These are phyloP conservation scores for Otis tarda DNA, from an alignment of 2,113 vertebrate genomes.

Conservation along the genomic window DNA sequence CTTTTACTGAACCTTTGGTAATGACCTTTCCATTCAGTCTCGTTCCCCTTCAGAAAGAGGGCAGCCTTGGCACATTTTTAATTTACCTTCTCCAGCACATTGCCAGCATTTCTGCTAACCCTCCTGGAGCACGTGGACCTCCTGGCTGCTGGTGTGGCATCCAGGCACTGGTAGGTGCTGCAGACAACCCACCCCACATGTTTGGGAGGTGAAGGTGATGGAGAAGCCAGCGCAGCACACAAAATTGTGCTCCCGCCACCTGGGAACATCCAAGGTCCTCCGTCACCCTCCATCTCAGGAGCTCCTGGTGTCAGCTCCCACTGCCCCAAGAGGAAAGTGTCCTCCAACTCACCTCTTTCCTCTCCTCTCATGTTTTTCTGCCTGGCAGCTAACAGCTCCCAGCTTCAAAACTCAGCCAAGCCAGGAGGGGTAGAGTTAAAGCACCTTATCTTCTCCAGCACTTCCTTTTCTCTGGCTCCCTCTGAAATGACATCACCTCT, in stretches of 20 bases:
- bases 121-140: neutral
- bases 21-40: neutral
- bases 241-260: neutral
- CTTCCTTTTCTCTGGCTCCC: slow-evolving; percentile 70
- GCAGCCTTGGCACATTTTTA: neutral
- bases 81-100: neutral
- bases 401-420: neutral
- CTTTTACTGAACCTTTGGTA: neutral
- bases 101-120: neutral
- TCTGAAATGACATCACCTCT: slow-evolving; percentile 89
- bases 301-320: neutral
- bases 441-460: slow-evolving; percentile 43
- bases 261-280: neutral
- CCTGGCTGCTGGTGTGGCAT: neutral
- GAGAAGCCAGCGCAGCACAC: neutral
- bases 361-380: neutral
- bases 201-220: neutral
- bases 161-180: neutral
- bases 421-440: slow-evolving; percentile 7
- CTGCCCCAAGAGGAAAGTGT: neutral
- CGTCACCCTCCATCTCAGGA: neutral
- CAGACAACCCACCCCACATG: neutral
- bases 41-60: neutral
- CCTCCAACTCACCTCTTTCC: neutral
- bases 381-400: neutral